Base-by-base conservation (phyloP, 2,113 vertebrate genomes). In the Bothrops jararaca region DNA sequence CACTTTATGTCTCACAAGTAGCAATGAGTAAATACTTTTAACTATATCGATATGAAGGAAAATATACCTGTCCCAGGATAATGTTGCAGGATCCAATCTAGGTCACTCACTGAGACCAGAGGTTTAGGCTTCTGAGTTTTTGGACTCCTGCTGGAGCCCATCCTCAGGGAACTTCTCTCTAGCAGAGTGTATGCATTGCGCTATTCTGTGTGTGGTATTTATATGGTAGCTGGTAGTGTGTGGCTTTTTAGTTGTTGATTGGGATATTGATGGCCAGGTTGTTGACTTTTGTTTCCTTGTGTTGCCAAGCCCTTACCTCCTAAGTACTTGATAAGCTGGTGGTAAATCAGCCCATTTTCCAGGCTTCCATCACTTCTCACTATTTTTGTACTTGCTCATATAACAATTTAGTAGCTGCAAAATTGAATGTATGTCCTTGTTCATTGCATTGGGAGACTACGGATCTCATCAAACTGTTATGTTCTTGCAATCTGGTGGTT, bases 21-120 rank as follows among this genome's bases (percentile, higher is more conserved):
- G n/a, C 69, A 22, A 29, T 52, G 23, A 92, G 48, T 86, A 90
- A 69, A 85, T 91, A 90, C 88, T 58, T 93, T 89, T 90, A 92
- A 69, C 74, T 57, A 48, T 91, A 93, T 89, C 80, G 92, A 92
- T 92, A 64, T 12, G 60, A 64, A n/a, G 26, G 11, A 12, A 3
- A 64, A 64, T 29, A 29, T n/a, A 29, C 1, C 11, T n/a, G 60
- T n/a, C 26, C 26, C 60, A n/a, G 58, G 60, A 64, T 64, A 64
- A 64, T n/a, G 60, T 64, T 64, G 58, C 58, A 60, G 24, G 58
- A 60, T 60, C 26, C 24, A 60, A 10, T 60, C 3, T 60, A 24
- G 58, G 9, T 60, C 58, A 60, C 24, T 60, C 58, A 9, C 58
- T 3, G 3, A 3, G 7, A 60, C 58, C 58, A 60, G 58, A 60